Base-by-base conservation (phyloP, 2,797 vertebrate genomes). In the Sebastes matsubarae region DNA sequence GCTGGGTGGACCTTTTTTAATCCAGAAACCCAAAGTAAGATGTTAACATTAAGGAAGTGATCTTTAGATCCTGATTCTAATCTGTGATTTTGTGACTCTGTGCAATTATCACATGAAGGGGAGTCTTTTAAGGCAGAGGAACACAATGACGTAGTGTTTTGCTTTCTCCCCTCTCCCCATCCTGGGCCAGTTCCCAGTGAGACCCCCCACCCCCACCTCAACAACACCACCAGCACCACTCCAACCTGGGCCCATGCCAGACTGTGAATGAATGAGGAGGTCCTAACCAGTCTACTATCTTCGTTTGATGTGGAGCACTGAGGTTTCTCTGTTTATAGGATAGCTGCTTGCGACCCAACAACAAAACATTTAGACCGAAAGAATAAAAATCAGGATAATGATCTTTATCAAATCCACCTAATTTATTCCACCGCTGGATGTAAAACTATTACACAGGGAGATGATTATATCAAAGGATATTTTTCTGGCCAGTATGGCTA, bases 261-360 rank as follows among this genome's bases (percentile, higher is more conserved):
- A 81, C 81, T 80, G 83, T 87, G 92, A 92, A 93, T 94, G 90
- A 93, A 94, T 85, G 84, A 88, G 88, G 86, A 84, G 84, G 86
- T 92, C 88, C 89, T 82, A 85, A 89, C 83, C 93, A 82, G 85
- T 86, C 90, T 86, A 92, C 88, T 89, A 89, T 85, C 81, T 87
- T 70, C 88, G 91, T 95, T 95, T 95, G 94, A 95, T 95, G 92
- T 95, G 89, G 75, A 69, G 27, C 87, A 95, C 95, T 95, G 91
- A 93, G 93, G 63, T 81, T 76, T 75, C 93, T 94, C 90, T 95
- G 94, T 95, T 88, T 74, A 50, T n/a, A n/a, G 57, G 64, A 68
- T 46, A 72, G 78, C 50, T 79, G 84, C 76, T 65, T 69, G 63
- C 8, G 8, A 64, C 36, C 69, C 24, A 46, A 5, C 75, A 79